Conservation (phyloP, 2,797 vertebrate species). For the Martes flavigula region DNA sequence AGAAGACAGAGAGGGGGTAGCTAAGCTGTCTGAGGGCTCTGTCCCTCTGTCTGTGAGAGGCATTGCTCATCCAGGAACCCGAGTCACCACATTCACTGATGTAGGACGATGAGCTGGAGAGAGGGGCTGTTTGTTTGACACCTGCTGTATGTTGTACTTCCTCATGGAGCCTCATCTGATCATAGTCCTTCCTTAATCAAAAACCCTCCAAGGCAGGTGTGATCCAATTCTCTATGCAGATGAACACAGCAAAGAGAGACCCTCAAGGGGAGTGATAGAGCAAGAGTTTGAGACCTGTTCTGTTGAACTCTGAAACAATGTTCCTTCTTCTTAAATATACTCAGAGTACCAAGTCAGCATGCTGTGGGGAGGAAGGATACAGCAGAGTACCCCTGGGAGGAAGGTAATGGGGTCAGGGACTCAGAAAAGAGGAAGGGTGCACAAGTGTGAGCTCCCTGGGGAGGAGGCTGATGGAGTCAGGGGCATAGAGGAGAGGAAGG, state of each 20-base stretch:
- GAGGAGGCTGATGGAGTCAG: no score
- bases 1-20: background rate
- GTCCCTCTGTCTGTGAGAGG: background rate
- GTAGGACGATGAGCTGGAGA: background rate
- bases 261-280: background rate
- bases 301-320: rapidly evolving
- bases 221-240: background rate
- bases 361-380: background rate
- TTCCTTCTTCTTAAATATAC: background rate
- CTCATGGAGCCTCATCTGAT: background rate
- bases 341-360: rapidly evolving
- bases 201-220: background rate
- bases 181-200: background rate
- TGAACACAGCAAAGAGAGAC: no score
- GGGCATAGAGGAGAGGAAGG: background rate
- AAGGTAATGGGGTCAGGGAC: no score
- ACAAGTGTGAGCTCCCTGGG: rapidly evolving
- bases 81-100: background rate
- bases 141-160: background rate
- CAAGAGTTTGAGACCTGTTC: no score
- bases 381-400: rapidly evolving
- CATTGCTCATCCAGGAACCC: rapidly evolving
- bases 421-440: background rate
- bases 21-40: background rate
- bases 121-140: background rate